Evolutionary conservation across 1,140 invertebrate species (phyloP), one percentile per base, ranked within the genome.

Genomic region (Drosophila nebulosa): DNA sequence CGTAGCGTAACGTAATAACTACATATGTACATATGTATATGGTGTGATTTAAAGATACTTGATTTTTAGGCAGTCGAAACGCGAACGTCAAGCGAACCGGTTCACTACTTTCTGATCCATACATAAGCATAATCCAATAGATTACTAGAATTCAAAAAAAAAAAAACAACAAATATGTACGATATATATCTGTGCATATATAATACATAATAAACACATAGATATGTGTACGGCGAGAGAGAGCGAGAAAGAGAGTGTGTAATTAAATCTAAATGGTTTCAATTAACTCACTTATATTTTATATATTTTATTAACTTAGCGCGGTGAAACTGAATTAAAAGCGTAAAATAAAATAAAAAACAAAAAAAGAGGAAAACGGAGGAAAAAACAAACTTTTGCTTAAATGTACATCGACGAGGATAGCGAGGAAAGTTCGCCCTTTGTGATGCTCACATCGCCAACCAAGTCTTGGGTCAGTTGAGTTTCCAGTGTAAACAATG

Each of bases 351-450:
- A 75, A 71, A 68, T 70, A 67, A 66, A 75, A 68, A 59, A 35
- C 9, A 53, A 67, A 66, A 75, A 68, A 59, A 35, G 12, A 53
- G 21, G 64, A 53, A 58, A 55, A 56, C 56, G 74, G 63, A 58
- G 62, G 74, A 64, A 69, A 78, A 60, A 65, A n/a, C n/a, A 83
- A 86, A 85, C 83, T 83, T 86, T 88, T 71, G 75, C 73, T 86
- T 90, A 90, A 90, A 90, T 90, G 89, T 90, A 90, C 76, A 88
- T 88, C 83, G 89, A 89, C 84, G 84, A 90, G 74, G 90, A 91
- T 70, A 91, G 89, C 77, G 90, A 91, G 81, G 90, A 91, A 80
- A 90, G 90, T 81, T 90, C 88, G 71, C 88, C 90, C 69, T 91
- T 91, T 91, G 78, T 91, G 79, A 90, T 91, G 85, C 81, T 91